A percentile compares a stretch with the other conserved stretches of the same genome.
These are phyloP conservation scores for Micromys minutus DNA, from an alignment of 2,113 vertebrate genomes.

Conservation along the genomic window DNA sequence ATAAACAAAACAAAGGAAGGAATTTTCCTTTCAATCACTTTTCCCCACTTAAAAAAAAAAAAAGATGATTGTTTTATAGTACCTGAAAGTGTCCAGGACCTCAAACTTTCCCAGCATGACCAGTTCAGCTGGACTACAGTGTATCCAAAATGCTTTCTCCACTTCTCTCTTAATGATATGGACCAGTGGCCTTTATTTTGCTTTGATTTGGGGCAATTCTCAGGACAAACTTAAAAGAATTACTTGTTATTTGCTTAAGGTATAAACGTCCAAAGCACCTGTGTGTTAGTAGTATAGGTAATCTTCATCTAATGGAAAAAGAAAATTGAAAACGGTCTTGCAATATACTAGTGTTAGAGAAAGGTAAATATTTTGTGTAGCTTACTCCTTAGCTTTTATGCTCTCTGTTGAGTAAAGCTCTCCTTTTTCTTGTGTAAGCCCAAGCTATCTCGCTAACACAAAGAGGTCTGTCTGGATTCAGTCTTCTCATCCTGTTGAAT, in stretches of 20 bases:
- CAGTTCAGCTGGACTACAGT: background rate
- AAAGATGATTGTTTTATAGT: background rate
- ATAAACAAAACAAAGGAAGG: background rate
- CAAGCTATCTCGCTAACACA: background rate
- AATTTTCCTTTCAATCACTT: background rate
- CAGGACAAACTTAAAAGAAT: background rate
- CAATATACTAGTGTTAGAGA: background rate
- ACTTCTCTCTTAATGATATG: background rate
- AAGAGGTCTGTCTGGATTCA: background rate
- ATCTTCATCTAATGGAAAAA: background rate
- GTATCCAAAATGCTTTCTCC: background rate
- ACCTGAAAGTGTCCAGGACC: fast-evolving
- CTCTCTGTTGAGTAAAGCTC: background rate
- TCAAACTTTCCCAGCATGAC: background rate
- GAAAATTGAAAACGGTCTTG: background rate
- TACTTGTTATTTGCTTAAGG: background rate
- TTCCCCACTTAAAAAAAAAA: too few species aligned
- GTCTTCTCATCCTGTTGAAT: background rate
- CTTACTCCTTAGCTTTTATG: background rate
- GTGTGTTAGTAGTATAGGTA: background rate
- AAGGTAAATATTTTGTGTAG: background rate
- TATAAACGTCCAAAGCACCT: background rate
- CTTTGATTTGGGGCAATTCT: background rate
- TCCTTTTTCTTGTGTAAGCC: background rate
- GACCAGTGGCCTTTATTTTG: background rate